These are phyloP conservation scores for Phoeniculus purpureus DNA, from an alignment of 2,797 vertebrate genomes.

Conservation along the genomic window DNA sequence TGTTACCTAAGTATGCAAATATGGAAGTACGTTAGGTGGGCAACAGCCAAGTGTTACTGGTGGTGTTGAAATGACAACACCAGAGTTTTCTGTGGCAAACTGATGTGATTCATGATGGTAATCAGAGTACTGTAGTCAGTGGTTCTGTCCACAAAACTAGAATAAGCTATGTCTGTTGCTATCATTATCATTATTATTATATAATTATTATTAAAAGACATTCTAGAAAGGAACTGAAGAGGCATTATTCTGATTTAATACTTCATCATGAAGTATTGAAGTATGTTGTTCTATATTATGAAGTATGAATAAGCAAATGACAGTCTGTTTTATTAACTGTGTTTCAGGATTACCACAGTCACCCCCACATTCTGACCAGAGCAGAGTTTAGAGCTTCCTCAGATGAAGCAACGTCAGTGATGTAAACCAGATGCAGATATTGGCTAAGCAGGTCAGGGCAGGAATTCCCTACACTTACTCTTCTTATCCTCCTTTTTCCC, in stretches of 20 bases:
- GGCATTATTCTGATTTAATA: background rate
- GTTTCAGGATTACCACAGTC: background rate
- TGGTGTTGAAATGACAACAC: background rate
- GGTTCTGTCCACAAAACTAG: background rate
- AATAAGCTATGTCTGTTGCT: background rate
- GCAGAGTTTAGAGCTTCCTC: background rate
- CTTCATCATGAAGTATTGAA: background rate
- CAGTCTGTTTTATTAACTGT: background rate
- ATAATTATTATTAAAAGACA: background rate
- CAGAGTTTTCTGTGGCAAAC: background rate
- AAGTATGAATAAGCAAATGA: background rate
- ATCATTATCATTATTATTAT: background rate
- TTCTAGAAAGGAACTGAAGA: background rate
- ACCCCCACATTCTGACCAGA: background rate
- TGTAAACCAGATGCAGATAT: background rate
- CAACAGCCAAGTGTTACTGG: background rate
- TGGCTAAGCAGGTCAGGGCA: background rate
- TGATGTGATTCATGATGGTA: background rate
- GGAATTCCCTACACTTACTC: background rate
- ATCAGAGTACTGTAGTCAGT: background rate
- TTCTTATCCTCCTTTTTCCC: background rate
- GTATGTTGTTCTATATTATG: too few species aligned
- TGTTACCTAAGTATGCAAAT: background rate
- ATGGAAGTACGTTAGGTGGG: background rate
- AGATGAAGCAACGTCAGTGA: rapidly evolving